Base-by-base conservation (phyloP, 1,140 invertebrate genomes). In the Eueides isabella region DNA sequence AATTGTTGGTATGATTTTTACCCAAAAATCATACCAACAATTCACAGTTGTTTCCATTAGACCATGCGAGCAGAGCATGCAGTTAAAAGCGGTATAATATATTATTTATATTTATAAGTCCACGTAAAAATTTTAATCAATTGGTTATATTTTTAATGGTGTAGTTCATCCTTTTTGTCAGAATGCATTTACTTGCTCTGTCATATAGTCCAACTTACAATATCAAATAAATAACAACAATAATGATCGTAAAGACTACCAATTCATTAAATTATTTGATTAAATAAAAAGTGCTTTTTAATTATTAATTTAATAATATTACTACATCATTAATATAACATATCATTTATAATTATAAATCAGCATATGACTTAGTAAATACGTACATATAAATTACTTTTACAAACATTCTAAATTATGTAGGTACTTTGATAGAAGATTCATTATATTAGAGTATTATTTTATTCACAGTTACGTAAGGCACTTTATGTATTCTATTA, bases 401-500 rank as follows among this genome's bases (percentile, higher is more conserved):
- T 44, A 44, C n/a, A 44, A 19, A 19, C 19, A 26, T 26, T 26
- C 23, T 11, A 23, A 5, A 55, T 55, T 2, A 55, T 55, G 1
- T 26, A 44, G 16, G 31, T 31, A 38, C 5, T 38, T 12, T 12
- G 2, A 55, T 23, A 23, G 9, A 23, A 55, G 9, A 55, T 55
- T 26, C 23, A 55, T 26, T 55, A 26, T 26, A 26, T 55, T 23
- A 55, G 48, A 55, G 23, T 55, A 55, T 55, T 55, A 55, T 55
- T 55, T 55, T 44, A 44, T 44, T 55, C 11, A 48, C 41, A 26
- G 7, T 55, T 55, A 55, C 7, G 23, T 69, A 69, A 69, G 63
- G 63, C 66, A 67, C 35, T 69, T 69, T 14, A 29, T n/a, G 16
- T 61, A 29, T 71, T 61, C 14, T 29, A 29, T n/a, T n/a, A 11